Evolutionary conservation across 2,888 invertebrate species (phyloP).

Genomic region (Diplolepis rosae): DNA sequence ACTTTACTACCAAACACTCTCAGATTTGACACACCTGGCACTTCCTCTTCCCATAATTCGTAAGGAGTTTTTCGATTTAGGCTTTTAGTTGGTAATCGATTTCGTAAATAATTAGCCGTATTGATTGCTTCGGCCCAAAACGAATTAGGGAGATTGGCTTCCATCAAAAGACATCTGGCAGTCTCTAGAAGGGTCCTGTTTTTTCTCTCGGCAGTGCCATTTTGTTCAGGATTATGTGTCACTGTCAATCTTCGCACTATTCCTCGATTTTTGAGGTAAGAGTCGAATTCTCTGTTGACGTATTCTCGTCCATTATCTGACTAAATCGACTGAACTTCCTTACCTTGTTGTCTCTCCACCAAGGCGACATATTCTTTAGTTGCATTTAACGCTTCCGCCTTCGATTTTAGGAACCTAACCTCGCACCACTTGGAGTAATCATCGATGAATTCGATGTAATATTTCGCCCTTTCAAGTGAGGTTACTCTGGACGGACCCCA

Average conservation of each 20-base stretch:
- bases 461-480: constrained; percentile 47
- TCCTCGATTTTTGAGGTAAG: constrained; percentile 24
- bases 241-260: constrained; percentile 17
- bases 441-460: constrained; percentile 55
- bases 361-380: constrained; percentile 39
- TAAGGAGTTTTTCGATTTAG: constrained; percentile 32
- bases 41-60: constrained; percentile 30
- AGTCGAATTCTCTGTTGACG: constrained; percentile 17
- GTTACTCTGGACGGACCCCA: constrained; percentile 46
- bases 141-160: constrained; percentile 15
- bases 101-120: constrained; percentile 33
- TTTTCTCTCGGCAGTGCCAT: constrained; percentile 25
- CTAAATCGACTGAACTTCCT: constrained; percentile 15
- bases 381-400: constrained; percentile 40
- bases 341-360: constrained; percentile 43
- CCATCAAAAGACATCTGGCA: constrained; percentile 18
- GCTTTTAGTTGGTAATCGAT: constrained; percentile 28
- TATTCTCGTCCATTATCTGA: constrained; percentile 30
- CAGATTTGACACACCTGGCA: no score
- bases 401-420: constrained; percentile 46
- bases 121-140: constrained; percentile 35
- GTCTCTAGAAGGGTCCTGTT: constrained; percentile 27
- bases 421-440: constrained; percentile 52
- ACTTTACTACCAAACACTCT: no score
- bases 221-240: constrained; percentile 27